Evolutionary conservation across 2,113 vertebrate species (phyloP).

Genomic region (Engystomops pustulosus): DNA sequence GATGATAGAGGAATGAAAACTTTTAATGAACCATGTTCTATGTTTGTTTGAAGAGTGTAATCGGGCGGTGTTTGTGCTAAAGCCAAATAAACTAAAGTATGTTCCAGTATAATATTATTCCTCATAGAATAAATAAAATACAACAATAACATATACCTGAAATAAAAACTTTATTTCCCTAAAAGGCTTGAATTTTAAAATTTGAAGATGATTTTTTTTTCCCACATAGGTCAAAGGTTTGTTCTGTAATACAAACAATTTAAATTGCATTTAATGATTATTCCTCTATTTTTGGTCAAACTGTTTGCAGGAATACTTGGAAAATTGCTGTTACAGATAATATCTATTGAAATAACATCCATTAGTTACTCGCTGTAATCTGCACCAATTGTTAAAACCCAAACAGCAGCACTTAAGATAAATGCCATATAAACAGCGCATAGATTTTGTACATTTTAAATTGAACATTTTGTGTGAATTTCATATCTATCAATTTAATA

Average conservation of each 20-base stretch:
- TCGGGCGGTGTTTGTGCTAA: not conserved
- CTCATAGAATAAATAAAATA: not conserved
- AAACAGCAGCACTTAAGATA: slow-evolving; percentile 8
- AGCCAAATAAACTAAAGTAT: not conserved
- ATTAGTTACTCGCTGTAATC: slow-evolving; percentile 16
- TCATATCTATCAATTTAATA: not conserved
- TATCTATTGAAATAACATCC: slow-evolving; percentile 40
- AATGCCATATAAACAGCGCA: not conserved
- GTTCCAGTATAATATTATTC: not conserved
- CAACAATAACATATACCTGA: not conserved
- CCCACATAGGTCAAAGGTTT: slow-evolving; percentile 8
- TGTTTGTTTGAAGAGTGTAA: not conserved
- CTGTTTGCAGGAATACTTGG: slow-evolving; percentile 24
- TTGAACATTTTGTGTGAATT: not conserved
- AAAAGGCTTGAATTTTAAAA: not conserved
- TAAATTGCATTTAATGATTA: slow-evolving; percentile 42
- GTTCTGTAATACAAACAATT: slow-evolving; percentile 23
- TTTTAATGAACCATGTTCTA: not conserved
- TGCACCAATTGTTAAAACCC: not conserved
- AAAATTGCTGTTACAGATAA: slow-evolving; percentile 29
- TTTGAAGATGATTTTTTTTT: slow-evolving; percentile 7
- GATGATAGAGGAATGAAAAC: not conserved
- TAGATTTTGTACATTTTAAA: not conserved
- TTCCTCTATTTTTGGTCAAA: slow-evolving; percentile 20
- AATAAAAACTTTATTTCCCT: not conserved